A percentile compares a stretch with the other conserved stretches of the same genome.
phyloP scores from a whole-genome alignment of 2,888 invertebrate genomes.

The Hypomecis punctinalis region DNA sequence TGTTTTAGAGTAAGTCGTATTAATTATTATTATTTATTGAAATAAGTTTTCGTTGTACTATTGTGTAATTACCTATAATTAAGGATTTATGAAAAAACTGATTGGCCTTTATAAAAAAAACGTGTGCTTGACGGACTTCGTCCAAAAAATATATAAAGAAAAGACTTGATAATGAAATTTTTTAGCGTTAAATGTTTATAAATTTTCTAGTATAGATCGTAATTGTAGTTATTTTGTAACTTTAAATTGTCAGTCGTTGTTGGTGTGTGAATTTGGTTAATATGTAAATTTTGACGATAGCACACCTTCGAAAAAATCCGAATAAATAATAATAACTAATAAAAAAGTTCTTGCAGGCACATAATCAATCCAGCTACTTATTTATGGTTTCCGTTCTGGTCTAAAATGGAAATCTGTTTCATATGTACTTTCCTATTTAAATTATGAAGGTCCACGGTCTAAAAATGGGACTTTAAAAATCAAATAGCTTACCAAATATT shows the following conservation, averaged over 20 bases:
- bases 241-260: not conserved
- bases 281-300: not conserved
- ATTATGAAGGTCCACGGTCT: no score
- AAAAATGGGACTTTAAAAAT: no score
- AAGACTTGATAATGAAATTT: conserved; percentile 80
- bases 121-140: conserved; percentile 80
- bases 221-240: conserved; percentile 45
- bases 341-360: no score
- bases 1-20: conserved; percentile 28
- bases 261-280: not conserved
- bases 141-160: conserved; percentile 67
- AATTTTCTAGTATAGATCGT: conserved; percentile 46
- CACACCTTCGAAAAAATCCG: no score
- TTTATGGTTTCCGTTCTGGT: no score
- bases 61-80: conserved; percentile 50
- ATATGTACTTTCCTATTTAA: no score
- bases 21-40: conserved; percentile 47
- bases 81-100: conserved; percentile 48
- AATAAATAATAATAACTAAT: no score
- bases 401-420: no score
- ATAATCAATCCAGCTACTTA: no score
- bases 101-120: conserved; percentile 74
- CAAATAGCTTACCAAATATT: not conserved
- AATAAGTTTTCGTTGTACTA: conserved; percentile 51
- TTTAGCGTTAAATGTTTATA: conserved; percentile 58